Conservation (phyloP, 1,140 invertebrate species). For the Ericerus pela region DNA sequence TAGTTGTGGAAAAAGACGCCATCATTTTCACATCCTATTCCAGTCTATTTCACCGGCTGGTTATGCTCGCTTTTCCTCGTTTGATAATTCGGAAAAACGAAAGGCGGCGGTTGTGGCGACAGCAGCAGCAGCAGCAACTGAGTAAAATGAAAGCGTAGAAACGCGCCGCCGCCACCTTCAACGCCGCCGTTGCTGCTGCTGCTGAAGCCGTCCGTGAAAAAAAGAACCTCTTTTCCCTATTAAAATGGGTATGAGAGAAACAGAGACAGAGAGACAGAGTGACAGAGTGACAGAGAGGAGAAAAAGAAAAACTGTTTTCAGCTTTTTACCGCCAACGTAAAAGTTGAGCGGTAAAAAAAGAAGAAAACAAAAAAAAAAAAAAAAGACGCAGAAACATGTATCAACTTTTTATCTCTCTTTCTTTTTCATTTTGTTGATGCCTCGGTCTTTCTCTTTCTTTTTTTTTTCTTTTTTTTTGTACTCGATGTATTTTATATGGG, state of each 20-base stretch:
- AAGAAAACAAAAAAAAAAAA: too few species aligned
- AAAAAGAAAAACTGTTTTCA: not conserved
- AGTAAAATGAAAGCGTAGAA: not conserved
- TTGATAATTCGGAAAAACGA: slow-evolving; percentile 3
- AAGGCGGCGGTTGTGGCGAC: too few species aligned
- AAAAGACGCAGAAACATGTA: too few species aligned
- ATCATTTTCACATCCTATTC: slow-evolving; percentile 12
- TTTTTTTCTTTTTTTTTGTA: too few species aligned
- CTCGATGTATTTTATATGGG: too few species aligned
- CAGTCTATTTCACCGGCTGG: slow-evolving; percentile 2
- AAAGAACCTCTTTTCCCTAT: not conserved
- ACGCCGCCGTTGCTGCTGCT: not conserved
- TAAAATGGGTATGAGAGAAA: not conserved
- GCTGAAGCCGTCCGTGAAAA: not conserved
- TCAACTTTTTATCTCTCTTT: too few species aligned
- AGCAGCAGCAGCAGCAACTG: too few species aligned
- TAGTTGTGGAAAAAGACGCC: slow-evolving; percentile 10
- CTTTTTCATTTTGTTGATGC: too few species aligned
- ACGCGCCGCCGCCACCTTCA: not conserved
- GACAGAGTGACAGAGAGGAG: not conserved
- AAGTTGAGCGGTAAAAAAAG: too few species aligned
- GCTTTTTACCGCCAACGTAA: too few species aligned
- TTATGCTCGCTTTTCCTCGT: slow-evolving; percentile 2
- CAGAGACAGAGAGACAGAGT: not conserved
- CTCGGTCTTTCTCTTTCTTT: too few species aligned